Percentiles rank a stretch among this genome's conserved stretches.
phyloP scores from a whole-genome alignment of 2,888 invertebrate species.

The Zaprionus lineosus region DNA sequence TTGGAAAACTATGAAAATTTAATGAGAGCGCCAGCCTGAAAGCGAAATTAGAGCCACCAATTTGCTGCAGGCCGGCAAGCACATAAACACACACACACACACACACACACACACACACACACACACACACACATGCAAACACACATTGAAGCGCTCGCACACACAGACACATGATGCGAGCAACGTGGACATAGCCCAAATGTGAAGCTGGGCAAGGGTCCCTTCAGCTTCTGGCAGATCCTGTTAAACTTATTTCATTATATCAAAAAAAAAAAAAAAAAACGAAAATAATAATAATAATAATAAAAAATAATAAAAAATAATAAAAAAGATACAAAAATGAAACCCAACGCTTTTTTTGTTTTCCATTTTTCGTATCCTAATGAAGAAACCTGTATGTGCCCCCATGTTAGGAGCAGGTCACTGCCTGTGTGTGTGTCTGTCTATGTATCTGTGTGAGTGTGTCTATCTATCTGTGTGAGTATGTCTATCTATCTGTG shows the following conservation, averaged over 20 bases:
- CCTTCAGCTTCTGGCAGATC: slow-evolving; percentile 12
- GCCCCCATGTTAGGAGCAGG: too few species aligned
- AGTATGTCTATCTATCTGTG: too few species aligned
- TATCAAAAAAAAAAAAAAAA: slow-evolving; percentile 32
- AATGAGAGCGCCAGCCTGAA: slow-evolving; percentile 60
- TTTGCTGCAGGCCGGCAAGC: slow-evolving; percentile 44
- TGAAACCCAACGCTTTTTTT: slow-evolving; percentile 62
- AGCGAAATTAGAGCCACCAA: slow-evolving; percentile 66
- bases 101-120: slow-evolving; percentile 1
- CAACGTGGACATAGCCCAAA: background rate
- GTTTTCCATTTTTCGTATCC: slow-evolving; percentile 60
- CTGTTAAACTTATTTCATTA: slow-evolving; percentile 67
- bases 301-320: too few species aligned
- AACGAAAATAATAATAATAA: slow-evolving; percentile 30
- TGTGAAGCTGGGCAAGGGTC: slow-evolving; percentile 4
- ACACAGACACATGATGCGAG: background rate
- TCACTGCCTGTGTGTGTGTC: too few species aligned
- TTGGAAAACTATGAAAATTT: slow-evolving; percentile 73
- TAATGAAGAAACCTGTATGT: slow-evolving; percentile 67
- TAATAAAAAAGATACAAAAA: too few species aligned
- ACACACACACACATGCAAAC: background rate
- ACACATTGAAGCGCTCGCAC: background rate
- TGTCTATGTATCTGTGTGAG: background rate
- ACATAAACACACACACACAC: slow-evolving; percentile 11
- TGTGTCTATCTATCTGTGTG: too few species aligned